Evolutionary conservation across 2,113 vertebrate species (phyloP), one percentile per base, ranked within the genome.

Genomic region (Empidonax alnorum): DNA sequence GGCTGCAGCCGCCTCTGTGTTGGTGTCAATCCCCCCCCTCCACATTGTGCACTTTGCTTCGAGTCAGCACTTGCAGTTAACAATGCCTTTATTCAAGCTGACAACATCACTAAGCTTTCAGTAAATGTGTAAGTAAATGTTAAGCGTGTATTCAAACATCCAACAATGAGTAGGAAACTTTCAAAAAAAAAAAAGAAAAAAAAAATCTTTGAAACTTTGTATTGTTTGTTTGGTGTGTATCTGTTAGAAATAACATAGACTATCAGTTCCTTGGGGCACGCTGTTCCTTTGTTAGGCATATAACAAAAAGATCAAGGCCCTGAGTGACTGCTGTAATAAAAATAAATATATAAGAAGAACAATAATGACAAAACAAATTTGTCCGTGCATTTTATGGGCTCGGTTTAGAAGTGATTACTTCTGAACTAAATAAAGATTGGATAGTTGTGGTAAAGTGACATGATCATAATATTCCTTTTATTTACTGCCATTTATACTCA

Each of bases 81-180:
- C 94, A 95, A 94, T 92, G 96, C 92, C 90, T 96, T 93, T 71
- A 78, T 96, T 96, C 93, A 82, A 27, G 90, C 86, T 93, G 94
- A 94, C 92, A 94, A 75, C 90, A 14, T 37, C 52, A 46, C 92
- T 93, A 78, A 89, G 94, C 90, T 90, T 75, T 90, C 21, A 76
- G 93, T 95, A 94, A 96, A 81, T 49, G 93, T 91, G 91, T 94
- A 61, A 96, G 93, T 90, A 63, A 96, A 95, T 93, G 96, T 68
- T 95, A 78, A 94, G 90, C 68, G 35, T 87, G 93, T 89, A 95
- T 96, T 96, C 90, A 96, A 94, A 94, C 88, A 65, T 20, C 39
- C 86, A 89, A 96, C 94, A 96, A 94, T 94, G 96, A 85, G 41
- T 50, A 92, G 95, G 92, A 92, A 94, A 94, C 95, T 69, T 84